phyloP scores from a whole-genome alignment of 2,113 vertebrate genomes.

The Paramisgurnus dabryanus region DNA sequence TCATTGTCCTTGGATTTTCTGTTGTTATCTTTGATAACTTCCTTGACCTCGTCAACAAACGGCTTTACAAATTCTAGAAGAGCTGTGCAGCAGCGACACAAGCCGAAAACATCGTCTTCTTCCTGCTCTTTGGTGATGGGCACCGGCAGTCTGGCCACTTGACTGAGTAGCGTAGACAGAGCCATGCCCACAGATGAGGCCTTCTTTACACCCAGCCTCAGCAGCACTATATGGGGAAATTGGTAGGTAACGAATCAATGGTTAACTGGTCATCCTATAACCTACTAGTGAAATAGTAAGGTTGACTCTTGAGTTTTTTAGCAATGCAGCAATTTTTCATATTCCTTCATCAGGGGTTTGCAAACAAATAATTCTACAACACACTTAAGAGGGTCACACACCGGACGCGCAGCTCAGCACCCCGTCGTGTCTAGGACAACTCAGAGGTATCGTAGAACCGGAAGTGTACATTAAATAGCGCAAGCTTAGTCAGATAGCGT shows the following conservation, averaged over 20 bases:
- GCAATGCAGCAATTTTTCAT: too few species aligned
- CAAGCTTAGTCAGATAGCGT: too few species aligned
- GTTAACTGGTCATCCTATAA: too few species aligned
- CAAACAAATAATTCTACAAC: too few species aligned
- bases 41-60: conserved; percentile 81
- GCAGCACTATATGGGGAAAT: conserved; percentile 74
- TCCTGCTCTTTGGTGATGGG: conserved; percentile 86
- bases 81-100: conserved; percentile 84
- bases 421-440: too few species aligned
- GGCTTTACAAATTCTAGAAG: conserved; percentile 82
- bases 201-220: conserved; percentile 83
- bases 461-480: too few species aligned
- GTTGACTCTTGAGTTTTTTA: background rate
- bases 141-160: conserved; percentile 84
- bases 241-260: too few species aligned
- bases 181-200: conserved; percentile 89
- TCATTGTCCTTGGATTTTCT: conserved; percentile 68
- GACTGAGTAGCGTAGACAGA: conserved; percentile 86
- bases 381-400: too few species aligned
- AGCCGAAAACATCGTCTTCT: conserved; percentile 80
- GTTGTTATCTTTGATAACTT: conserved; percentile 55
- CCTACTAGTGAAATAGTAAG: background rate
- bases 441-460: too few species aligned
- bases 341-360: too few species aligned
- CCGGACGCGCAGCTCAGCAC: too few species aligned